phyloP scores from a whole-genome alignment of 2,888 invertebrate genomes.

The Ditula angustiorana region DNA sequence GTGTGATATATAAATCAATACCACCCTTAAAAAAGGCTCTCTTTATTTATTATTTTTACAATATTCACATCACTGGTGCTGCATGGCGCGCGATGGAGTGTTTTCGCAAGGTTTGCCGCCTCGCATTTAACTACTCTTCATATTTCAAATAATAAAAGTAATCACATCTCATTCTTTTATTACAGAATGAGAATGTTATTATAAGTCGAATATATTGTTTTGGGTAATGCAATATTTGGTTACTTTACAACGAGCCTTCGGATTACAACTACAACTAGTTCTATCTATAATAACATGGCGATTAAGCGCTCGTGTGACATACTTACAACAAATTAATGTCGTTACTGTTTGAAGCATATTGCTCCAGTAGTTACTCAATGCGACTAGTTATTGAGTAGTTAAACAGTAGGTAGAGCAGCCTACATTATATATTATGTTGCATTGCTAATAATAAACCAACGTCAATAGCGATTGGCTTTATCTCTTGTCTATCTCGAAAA shows the following conservation, averaged over 20 bases:
- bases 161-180: no score
- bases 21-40: no score
- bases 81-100: no score
- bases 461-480: constrained; percentile 27
- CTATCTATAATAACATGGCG: constrained; percentile 7
- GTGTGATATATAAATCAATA: no score
- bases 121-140: no score
- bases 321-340: constrained; percentile 7
- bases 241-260: constrained; percentile 1
- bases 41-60: no score
- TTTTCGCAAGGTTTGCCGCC: no score
- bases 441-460: constrained; percentile 20
- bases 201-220: no score
- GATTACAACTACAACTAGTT: constrained; percentile 8
- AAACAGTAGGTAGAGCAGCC: not conserved
- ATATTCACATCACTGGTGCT: no score
- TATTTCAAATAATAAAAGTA: no score
- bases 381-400: constrained; percentile 17
- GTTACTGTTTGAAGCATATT: constrained; percentile 13
- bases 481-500: constrained; percentile 24
- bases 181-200: no score
- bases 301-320: constrained; percentile 13
- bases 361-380: constrained; percentile 24
- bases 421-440: not conserved
- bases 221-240: not conserved